These are phyloP conservation scores for Gouania willdenowi DNA, from an alignment of 2,797 vertebrate species.

Conservation along the genomic window DNA sequence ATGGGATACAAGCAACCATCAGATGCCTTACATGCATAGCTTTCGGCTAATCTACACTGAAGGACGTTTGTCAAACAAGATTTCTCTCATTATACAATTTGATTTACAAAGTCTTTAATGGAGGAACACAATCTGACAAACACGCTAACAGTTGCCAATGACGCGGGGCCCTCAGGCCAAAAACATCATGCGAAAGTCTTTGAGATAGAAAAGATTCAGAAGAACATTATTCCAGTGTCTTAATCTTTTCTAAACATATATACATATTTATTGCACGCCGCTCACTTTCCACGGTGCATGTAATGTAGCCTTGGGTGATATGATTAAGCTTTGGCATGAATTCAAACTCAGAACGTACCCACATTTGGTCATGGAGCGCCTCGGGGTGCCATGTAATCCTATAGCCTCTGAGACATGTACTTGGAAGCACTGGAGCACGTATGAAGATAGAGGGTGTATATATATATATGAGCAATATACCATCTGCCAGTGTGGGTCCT, in stretches of 20 bases:
- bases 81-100: conserved; percentile 8
- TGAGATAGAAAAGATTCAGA: background rate
- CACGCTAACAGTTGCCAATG: background rate
- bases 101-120: conserved; percentile 5
- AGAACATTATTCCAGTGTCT: background rate
- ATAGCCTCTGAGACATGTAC: conserved; percentile 18
- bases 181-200: background rate
- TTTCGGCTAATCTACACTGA: conserved; percentile 21
- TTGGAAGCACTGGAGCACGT: too few species aligned
- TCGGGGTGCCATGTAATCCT: conserved; percentile 24
- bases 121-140: conserved; percentile 22
- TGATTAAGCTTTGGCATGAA: conserved; percentile 20
- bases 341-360: conserved; percentile 27
- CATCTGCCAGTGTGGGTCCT: too few species aligned
- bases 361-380: conserved; percentile 40
- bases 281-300: conserved; percentile 11
- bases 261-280: background rate
- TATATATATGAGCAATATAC: too few species aligned
- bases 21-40: too few species aligned
- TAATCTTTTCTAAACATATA: background rate
- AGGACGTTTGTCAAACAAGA: conserved; percentile 31
- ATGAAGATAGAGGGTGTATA: too few species aligned
- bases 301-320: conserved; percentile 24
- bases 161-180: background rate
- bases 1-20: too few species aligned